phyloP scores from a whole-genome alignment of 2,113 vertebrate genomes.

The Pelusios castaneus region DNA sequence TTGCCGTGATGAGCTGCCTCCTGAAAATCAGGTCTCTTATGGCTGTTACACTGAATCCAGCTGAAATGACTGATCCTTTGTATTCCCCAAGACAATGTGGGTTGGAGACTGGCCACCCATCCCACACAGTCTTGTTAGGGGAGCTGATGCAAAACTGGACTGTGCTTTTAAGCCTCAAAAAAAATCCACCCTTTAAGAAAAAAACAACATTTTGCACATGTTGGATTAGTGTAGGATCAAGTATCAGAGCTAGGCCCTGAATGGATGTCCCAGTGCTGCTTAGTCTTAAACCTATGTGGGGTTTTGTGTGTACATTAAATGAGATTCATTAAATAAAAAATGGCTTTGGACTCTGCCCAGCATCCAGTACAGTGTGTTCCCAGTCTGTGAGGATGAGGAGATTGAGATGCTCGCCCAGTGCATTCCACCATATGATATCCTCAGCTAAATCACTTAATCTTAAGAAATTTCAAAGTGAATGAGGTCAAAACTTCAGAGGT shows the following conservation, averaged over 20 bases:
- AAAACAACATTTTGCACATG: not conserved
- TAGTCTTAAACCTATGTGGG: not conserved
- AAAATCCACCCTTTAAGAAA: not conserved
- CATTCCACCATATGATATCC: slow-evolving; percentile 61
- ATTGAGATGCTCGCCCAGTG: slow-evolving; percentile 39
- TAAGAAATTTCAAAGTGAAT: slow-evolving; percentile 64
- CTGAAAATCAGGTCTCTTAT: not conserved
- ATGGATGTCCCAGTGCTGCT: not conserved
- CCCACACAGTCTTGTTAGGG: not conserved
- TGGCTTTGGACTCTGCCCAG: not conserved
- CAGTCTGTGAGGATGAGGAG: not conserved
- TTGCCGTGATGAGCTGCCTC: not conserved
- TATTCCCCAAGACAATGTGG: not conserved
- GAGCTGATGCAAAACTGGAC: not conserved
- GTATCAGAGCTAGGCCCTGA: not conserved
- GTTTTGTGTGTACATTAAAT: not conserved
- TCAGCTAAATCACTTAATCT: slow-evolving; percentile 64
- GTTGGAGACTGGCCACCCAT: not conserved
- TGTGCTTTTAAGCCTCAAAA: not conserved
- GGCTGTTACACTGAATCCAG: not conserved
- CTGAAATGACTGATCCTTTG: not conserved
- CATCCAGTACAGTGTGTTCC: slow-evolving; percentile 40
- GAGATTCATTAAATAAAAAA: not conserved
- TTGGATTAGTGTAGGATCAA: not conserved
- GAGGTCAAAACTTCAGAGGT: slow-evolving; percentile 65